Evolutionary conservation across 2,113 vertebrate genomes (phyloP), one percentile per base, ranked within the genome.

Genomic region (Salminus brasiliensis): DNA sequence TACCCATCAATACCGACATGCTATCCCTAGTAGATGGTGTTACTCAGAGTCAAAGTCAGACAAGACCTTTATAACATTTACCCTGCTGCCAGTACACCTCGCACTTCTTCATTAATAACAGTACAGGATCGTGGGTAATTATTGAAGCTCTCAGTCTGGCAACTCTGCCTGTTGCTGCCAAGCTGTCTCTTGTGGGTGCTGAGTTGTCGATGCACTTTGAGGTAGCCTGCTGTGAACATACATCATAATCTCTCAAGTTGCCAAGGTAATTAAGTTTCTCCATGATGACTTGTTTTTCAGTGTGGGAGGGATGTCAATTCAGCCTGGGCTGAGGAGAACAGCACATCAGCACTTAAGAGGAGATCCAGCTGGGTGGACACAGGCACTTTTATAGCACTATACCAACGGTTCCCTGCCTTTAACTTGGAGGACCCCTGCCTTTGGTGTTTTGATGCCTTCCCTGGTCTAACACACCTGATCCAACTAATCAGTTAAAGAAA

Each of bases 191-290:
- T 34, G 30, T 34, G 60, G 16, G 18, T 18, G 30, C 60, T 32
- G 52, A 25, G 60, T 63, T 32, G 60, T 63, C 11, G 29, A 63
- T 34, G 30, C 30, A 18, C 60, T 63, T 63, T 30, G 4, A 32
- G 60, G 16, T 18, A 63, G 60, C 60, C 60, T 18, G 60, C 60
- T 62, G 60, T 63, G 60, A 63, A 32, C 27, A 30, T 62, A 30
- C 27, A 63, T 63, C 21, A 63, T 63, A 63, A 32, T 63, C 60
- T 32, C 60, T 32, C 60, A 63, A 34, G 60, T 63, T 63, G 27
- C 60, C 60, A 63, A 63, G 60, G 60, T 63, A 55, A 55, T 55
- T 55, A 63, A 63, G 57, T 29, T 60, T 3, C 13, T 63, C 60
- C 29, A 63, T 29, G 60, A 63, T 63, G 30, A 63, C 27, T 32